Evolutionary conservation across 2,888 invertebrate species (phyloP).

Genomic region (Scelioninae gen. 1): DNA sequence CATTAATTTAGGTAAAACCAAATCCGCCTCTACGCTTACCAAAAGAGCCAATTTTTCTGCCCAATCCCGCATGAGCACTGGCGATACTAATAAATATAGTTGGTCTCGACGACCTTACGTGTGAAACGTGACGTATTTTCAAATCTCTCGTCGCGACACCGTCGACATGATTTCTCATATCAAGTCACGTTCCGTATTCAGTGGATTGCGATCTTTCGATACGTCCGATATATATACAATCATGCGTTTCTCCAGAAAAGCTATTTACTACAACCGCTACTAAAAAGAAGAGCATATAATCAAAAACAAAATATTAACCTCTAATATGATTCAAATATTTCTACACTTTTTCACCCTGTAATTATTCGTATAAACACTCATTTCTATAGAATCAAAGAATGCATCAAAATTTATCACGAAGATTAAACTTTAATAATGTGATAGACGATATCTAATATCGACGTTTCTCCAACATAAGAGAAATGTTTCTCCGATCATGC

Average conservation of each 20-base stretch:
- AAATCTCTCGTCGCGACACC: slow-evolving; percentile 48
- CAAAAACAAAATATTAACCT: no score
- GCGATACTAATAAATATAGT: slow-evolving; percentile 56
- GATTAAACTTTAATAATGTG: background rate
- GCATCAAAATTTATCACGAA: background rate
- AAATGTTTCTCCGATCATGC: no score
- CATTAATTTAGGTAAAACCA: slow-evolving; percentile 32
- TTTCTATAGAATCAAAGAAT: no score
- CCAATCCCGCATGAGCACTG: slow-evolving; percentile 9
- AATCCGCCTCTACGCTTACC: slow-evolving; percentile 8
- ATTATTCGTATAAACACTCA: background rate
- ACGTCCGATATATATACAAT: slow-evolving; percentile 31
- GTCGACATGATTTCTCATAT: slow-evolving; percentile 60
- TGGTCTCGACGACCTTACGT: slow-evolving; percentile 51
- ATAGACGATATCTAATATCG: background rate
- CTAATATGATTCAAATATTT: no score
- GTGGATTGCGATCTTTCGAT: slow-evolving; percentile 53
- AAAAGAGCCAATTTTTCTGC: slow-evolving; percentile 25
- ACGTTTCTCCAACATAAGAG: background rate
- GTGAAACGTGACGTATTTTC: slow-evolving; percentile 63
- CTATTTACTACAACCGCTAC: no score
- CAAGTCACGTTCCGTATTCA: slow-evolving; percentile 63
- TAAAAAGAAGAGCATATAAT: no score
- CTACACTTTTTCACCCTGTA: background rate
- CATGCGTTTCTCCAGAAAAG: no score